Evolutionary conservation across 2,113 vertebrate genomes (phyloP), one percentile per base, ranked within the genome.

Genomic region (Corapipo altera): DNA sequence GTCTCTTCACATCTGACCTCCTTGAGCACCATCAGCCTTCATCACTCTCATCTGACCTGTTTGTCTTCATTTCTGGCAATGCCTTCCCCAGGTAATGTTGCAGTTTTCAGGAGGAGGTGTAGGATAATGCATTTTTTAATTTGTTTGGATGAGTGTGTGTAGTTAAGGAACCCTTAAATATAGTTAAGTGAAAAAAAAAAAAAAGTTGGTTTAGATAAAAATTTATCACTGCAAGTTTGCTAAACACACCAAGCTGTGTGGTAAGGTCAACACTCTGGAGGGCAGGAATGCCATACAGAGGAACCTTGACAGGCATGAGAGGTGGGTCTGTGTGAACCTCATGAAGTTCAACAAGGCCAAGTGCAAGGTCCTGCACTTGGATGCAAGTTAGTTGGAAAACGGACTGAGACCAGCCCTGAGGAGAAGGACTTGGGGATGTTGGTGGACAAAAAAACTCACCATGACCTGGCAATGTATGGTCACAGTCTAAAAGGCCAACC

Each of bases 251-350:
- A 32, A 37, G 15, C 17, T 81, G 26, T 51, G 46, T 3, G 33
- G 49, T 35, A 11, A 14, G 14, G 26, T 9, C 0, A 1, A 11
- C 14, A 26, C 0, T 0, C 37, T 37, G 43, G 58, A 57, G 43
- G 43, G 51, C 12, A 32, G 20, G 24, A 24, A 41, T 57, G 13
- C 20, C 41, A 57, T 18, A 24, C 24, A 0, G 0, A 43, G 58
- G 24, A 7, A 18, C 24, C 30, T 32, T 35, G 26, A 41, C 12
- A 43, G 20, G 9, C 35, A 35, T 26, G 49, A 72, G 30, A 65
- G 13, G 4, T 35, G n/a, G 16, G 20, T 7, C 30, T 35, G 11
- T 57, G 58, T 6, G 30, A 57, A 57, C 9, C 19, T 22, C 26
- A 22, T 43, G 13, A 57, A 35, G 26, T 32, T 49, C 67, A 64